These are phyloP conservation scores for Pempheris klunzingeri DNA, from an alignment of 2,797 vertebrate genomes.

Conservation along the genomic window DNA sequence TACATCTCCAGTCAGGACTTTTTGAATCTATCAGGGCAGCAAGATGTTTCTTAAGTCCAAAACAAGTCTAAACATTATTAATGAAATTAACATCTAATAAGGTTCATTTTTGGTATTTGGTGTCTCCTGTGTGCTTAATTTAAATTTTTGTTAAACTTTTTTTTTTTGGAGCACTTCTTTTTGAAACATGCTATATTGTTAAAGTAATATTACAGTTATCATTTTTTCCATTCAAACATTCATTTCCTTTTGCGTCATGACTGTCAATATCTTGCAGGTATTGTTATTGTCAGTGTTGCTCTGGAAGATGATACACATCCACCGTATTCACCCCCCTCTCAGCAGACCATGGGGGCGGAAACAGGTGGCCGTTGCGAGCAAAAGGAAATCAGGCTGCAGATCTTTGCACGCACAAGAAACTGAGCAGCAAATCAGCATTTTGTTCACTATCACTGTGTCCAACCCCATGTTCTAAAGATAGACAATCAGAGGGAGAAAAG, in stretches of 20 bases:
- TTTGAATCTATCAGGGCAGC: too few relatives aligned
- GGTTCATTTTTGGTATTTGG: background rate
- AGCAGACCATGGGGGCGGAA: constrained; percentile 46
- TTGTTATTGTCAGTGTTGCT: constrained; percentile 31
- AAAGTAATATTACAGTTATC: too few relatives aligned
- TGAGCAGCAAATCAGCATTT: constrained; percentile 60
- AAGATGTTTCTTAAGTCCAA: too few relatives aligned
- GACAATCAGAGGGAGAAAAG: constrained; percentile 29
- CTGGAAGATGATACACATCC: constrained; percentile 41
- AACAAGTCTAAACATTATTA: too few relatives aligned
- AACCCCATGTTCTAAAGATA: constrained; percentile 55
- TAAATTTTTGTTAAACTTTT: background rate
- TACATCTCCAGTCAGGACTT: background rate
- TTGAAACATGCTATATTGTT: background rate
- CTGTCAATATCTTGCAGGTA: background rate
- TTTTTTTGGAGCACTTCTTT: background rate
- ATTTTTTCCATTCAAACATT: background rate
- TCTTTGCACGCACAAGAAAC: constrained; percentile 64
- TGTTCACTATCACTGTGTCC: constrained; percentile 57
- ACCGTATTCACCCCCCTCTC: constrained; percentile 20
- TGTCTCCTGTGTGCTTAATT: background rate
- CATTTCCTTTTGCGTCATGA: background rate
- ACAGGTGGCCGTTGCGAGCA: constrained; percentile 54
- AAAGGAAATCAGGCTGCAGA: constrained; percentile 53
- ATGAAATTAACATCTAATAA: too few relatives aligned